Evolutionary conservation across 2,797 vertebrate species (phyloP).

Genomic region (Sebastes trivittatus): DNA sequence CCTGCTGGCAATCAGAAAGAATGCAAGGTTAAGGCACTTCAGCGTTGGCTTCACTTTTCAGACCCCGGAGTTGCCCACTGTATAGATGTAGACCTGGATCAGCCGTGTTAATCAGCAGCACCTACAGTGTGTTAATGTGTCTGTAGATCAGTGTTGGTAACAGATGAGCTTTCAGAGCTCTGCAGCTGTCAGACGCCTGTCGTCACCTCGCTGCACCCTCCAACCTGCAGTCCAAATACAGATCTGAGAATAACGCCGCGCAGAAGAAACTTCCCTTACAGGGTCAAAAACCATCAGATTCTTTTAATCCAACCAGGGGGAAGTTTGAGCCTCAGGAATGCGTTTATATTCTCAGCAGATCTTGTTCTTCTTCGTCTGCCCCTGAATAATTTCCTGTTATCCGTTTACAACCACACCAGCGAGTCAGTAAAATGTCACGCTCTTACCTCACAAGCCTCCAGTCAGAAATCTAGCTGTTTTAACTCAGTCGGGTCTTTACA

Average conservation of each 20-base stretch:
- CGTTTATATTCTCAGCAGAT: neutral
- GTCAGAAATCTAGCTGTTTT: neutral
- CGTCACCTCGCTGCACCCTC: slow-evolving; percentile 10
- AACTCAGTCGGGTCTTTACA: neutral
- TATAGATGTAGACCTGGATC: no score
- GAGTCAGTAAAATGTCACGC: neutral
- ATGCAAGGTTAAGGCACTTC: no score
- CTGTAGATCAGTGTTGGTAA: neutral
- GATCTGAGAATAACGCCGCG: neutral
- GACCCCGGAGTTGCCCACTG: no score
- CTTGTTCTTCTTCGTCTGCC: neutral
- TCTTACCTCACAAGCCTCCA: neutral
- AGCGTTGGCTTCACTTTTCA: no score
- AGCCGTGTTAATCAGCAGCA: neutral
- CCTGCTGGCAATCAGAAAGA: no score
- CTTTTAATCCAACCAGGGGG: neutral
- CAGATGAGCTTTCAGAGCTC: neutral
- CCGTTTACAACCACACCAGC: neutral
- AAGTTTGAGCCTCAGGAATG: slow-evolving; percentile 20
- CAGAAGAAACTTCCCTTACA: slow-evolving; percentile 2
- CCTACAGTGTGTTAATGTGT: neutral
- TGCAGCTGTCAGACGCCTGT: slow-evolving; percentile 59
- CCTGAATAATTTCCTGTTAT: neutral
- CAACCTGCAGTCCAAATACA: slow-evolving; percentile 22
- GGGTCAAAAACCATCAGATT: neutral